Percentiles rank a stretch among this genome's conserved stretches.
Conservation (phyloP, 64 coral and sea anemone genomes). For the Catalaphyllia jardinei region DNA sequence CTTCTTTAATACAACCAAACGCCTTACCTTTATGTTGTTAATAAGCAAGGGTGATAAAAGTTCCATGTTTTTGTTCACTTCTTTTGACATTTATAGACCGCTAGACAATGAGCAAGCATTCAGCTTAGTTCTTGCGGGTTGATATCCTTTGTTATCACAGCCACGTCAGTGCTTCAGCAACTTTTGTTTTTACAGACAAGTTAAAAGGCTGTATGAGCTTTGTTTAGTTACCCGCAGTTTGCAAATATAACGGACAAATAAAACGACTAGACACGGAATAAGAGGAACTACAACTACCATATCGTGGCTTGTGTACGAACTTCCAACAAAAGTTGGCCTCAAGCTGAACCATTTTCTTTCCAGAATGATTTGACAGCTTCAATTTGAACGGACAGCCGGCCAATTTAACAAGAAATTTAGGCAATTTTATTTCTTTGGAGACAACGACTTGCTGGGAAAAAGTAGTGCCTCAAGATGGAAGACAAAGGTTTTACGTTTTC, state of each 20-base stretch:
- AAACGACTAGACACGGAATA: not conserved
- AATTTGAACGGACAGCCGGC: not conserved
- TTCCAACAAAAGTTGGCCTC: too few relatives aligned
- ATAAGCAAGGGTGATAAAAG: slow-evolving; percentile 24
- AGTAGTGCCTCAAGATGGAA: too few relatives aligned
- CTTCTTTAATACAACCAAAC: not conserved
- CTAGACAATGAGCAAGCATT: slow-evolving; percentile 46
- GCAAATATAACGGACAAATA: slow-evolving; percentile 9
- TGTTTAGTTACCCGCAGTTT: not conserved
- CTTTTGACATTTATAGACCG: slow-evolving; percentile 16
- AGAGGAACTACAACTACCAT: not conserved
- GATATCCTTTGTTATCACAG: slow-evolving; percentile 28
- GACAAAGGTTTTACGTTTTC: not conserved
- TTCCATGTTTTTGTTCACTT: slow-evolving; percentile 18
- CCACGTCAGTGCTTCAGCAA: not conserved
- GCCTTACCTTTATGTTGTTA: slow-evolving; percentile 10
- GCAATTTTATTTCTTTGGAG: not conserved
- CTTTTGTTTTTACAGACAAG: not conserved
- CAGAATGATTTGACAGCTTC: not conserved
- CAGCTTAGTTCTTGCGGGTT: slow-evolving; percentile 7
- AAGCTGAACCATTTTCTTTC: not conserved
- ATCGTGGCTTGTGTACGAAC: too few relatives aligned
- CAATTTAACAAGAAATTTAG: not conserved
- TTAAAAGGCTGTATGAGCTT: slow-evolving; percentile 7
- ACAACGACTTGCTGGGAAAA: too few relatives aligned